Conservation (phyloP, 2,888 invertebrate species). For the Phlogophora meticulosa region DNA sequence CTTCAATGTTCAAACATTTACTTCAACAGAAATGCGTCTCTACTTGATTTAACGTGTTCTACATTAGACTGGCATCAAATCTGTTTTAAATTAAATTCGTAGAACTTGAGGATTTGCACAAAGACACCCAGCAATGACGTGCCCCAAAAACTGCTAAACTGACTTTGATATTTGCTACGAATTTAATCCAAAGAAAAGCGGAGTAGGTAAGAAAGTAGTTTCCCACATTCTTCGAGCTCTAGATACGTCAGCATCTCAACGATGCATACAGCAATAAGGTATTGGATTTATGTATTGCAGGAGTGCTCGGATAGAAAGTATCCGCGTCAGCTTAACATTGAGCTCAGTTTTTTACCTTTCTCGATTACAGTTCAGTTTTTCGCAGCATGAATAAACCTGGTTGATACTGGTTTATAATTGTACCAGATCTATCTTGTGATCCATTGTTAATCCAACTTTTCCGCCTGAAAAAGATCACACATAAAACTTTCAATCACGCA, state of each 20-base stretch:
- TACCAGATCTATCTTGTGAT: not conserved
- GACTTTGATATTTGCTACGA: slow-evolving; percentile 31
- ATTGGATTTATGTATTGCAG: slow-evolving; percentile 54
- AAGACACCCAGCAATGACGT: slow-evolving; percentile 20
- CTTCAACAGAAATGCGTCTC: slow-evolving; percentile 20
- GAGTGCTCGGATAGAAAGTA: slow-evolving; percentile 22
- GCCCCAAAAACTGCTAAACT: slow-evolving; percentile 29
- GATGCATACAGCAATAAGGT: slow-evolving; percentile 49
- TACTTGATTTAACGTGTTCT: slow-evolving; percentile 8
- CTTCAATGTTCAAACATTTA: slow-evolving; percentile 29
- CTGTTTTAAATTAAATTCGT: slow-evolving; percentile 22
- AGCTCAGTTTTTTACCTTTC: slow-evolving; percentile 15
- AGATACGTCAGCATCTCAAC: slow-evolving; percentile 60
- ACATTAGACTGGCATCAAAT: slow-evolving; percentile 13
- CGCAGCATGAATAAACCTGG: not conserved
- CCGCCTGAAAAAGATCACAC: slow-evolving; percentile 36
- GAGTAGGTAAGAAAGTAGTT: slow-evolving; percentile 18
- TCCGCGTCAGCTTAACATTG: slow-evolving; percentile 15
- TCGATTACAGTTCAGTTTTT: slow-evolving; percentile 11
- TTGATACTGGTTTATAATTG: slow-evolving; percentile 25
- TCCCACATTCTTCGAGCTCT: slow-evolving; percentile 45
- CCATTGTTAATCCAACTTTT: slow-evolving; percentile 39
- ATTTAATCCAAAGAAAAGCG: slow-evolving; percentile 38
- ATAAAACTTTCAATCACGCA: slow-evolving; percentile 61
- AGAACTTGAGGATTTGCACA: slow-evolving; percentile 9